Conservation (phyloP, 2,113 vertebrate genomes). For the Columba janthina region DNA sequence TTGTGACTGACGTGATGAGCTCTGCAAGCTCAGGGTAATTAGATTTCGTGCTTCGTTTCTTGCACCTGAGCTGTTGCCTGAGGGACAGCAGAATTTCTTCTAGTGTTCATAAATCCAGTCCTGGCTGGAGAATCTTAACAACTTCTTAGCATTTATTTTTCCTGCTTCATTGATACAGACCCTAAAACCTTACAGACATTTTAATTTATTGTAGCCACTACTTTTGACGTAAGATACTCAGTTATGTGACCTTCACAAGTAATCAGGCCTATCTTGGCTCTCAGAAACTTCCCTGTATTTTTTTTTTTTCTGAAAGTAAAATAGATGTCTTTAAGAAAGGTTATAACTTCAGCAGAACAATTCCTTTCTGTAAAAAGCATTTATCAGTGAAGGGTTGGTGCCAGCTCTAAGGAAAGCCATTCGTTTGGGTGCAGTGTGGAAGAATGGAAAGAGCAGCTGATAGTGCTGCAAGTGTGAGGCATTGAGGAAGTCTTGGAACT, state of each 20-base stretch:
- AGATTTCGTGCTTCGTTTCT: not conserved
- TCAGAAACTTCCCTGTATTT: not conserved
- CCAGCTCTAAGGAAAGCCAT: not conserved
- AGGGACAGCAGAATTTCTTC: not conserved
- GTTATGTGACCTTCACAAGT: not conserved
- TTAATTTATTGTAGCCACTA: not conserved
- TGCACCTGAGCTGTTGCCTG: not conserved
- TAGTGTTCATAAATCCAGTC: not conserved
- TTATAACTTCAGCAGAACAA: not conserved
- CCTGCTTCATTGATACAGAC: not conserved
- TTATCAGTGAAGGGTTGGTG: not conserved
- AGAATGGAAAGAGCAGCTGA: not conserved
- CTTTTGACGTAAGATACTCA: not conserved
- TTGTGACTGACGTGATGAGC: not conserved
- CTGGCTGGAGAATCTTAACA: not conserved
- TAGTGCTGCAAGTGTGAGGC: not conserved
- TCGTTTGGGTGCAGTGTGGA: not conserved
- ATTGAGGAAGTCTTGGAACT: not conserved
- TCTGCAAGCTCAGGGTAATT: not conserved
- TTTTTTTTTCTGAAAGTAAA: not conserved
- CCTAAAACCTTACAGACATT: not conserved
- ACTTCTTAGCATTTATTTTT: not conserved
- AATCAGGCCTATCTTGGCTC: not conserved
- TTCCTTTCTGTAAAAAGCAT: not conserved
- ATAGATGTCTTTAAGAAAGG: not conserved